phyloP scores from a whole-genome alignment of 2,113 vertebrate species.

The Phylloscopus whistleri region DNA sequence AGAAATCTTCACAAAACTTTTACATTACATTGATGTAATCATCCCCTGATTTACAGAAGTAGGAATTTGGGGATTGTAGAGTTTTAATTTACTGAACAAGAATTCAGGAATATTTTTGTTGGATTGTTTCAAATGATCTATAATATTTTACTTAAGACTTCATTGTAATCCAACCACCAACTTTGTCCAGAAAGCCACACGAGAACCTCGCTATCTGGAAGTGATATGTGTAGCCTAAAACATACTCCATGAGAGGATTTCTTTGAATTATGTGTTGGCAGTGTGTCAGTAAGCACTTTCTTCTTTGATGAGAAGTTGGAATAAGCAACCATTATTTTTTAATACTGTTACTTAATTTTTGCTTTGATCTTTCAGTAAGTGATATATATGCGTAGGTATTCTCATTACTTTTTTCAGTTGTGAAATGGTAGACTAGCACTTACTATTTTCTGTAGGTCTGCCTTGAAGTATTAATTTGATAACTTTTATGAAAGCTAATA shows the following conservation, averaged over 20 bases:
- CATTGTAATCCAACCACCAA: background rate
- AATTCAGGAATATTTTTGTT: background rate
- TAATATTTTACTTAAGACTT: background rate
- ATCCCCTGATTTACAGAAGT: background rate
- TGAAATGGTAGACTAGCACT: background rate
- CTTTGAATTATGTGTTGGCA: background rate
- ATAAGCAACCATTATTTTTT: background rate
- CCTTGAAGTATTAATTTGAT: background rate
- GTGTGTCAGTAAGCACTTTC: background rate
- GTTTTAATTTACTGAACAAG: background rate
- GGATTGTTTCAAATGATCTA: background rate
- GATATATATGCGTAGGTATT: background rate
- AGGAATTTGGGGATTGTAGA: background rate
- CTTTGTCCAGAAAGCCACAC: background rate
- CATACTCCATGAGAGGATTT: background rate
- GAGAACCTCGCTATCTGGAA: background rate
- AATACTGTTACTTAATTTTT: background rate
- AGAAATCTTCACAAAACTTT: background rate
- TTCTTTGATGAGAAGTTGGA: background rate
- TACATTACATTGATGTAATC: background rate
- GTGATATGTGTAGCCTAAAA: background rate
- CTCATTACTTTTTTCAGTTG: background rate
- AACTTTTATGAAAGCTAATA: background rate
- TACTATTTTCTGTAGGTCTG: background rate
- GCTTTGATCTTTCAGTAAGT: background rate